Evolutionary conservation across 2,888 invertebrate species (phyloP), one percentile per base, ranked within the genome.

Genomic region (Stegana nigrithorax): DNA sequence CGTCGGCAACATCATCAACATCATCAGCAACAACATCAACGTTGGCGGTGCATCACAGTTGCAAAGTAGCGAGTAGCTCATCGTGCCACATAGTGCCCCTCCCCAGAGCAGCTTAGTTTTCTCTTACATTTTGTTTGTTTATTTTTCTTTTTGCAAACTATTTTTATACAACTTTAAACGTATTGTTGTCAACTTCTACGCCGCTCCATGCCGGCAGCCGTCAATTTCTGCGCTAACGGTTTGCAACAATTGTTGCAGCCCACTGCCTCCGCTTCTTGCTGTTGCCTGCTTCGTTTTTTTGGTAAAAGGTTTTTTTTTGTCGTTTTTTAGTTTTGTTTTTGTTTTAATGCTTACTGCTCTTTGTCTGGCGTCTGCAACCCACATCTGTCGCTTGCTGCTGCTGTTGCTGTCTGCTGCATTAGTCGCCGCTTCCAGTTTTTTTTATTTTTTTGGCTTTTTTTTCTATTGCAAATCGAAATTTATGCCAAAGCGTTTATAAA

Each of bases 391-490:
- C 19, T 47, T 4, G 47, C 25, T n/a, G 25, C n/a, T 47, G 47
- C 21, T 25, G 25, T 23, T 25, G 19, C 19, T 47, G 32, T 39
- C 5, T 10, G 39, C n/a, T 39, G 17, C 14, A 39, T 17, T 14
- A 8, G 1, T n/a, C 5, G 39, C 23, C 25, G 47, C 44, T 47
- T 10, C 21, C 10, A 45, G 25, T 62, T 60, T 42, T 23, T 4
- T 4, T 44, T 57, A 45, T 61, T 47, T 39, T 55, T 19, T 59
- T 59, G 55, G 26, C 62, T 68, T 58, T 62, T 62, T 68, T 69
- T 68, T 72, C 74, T 71, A 62, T 66, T 68, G 73, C 75, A 69
- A 76, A 75, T 73, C 68, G 67, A 78, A 76, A 78, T 76, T 79
- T 76, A 76, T 78, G 79, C 74, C 73, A 75, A 65, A 59, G 68